These are phyloP conservation scores for Chrysolina americana DNA, from an alignment of 2,888 invertebrate species.

Conservation along the genomic window DNA sequence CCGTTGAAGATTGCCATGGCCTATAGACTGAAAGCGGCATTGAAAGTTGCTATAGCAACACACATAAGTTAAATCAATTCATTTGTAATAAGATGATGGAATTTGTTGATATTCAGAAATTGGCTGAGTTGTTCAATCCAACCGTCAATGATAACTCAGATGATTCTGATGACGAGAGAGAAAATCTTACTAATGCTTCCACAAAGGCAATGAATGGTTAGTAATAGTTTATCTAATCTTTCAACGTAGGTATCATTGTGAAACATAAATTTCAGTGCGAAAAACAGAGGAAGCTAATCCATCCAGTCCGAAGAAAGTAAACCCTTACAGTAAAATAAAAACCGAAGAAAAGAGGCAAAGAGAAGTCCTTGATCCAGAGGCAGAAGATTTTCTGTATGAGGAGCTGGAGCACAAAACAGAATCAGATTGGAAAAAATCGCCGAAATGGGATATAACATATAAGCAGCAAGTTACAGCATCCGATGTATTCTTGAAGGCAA, in stretches of 20 bases:
- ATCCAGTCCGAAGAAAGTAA: slow-evolving; percentile 55
- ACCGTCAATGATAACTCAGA: slow-evolving; percentile 59
- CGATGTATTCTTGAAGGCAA: slow-evolving; percentile 88
- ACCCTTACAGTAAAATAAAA: slow-evolving; percentile 63
- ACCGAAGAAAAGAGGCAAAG: slow-evolving; percentile 53
- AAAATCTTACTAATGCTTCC: slow-evolving; percentile 42
- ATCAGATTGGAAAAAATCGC: slow-evolving; percentile 76
- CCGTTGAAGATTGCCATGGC: neutral
- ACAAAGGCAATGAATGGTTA: slow-evolving; percentile 34
- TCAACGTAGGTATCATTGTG: slow-evolving; percentile 1
- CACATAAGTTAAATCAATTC: slow-evolving; percentile 30
- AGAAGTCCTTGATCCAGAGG: slow-evolving; percentile 71
- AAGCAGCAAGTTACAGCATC: slow-evolving; percentile 89
- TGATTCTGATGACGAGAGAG: slow-evolving; percentile 62
- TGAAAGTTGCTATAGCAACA: slow-evolving; percentile 23
- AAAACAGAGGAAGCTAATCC: neutral
- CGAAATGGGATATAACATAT: slow-evolving; percentile 85
- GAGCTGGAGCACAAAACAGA: slow-evolving; percentile 71
- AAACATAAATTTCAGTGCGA: neutral
- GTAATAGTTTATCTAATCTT: neutral
- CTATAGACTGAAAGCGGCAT: neutral
- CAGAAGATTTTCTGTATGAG: slow-evolving; percentile 52
- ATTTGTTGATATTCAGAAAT: slow-evolving; percentile 62
- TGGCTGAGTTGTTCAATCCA: slow-evolving; percentile 64
- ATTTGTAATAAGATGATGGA: slow-evolving; percentile 52